phyloP scores from a whole-genome alignment of 2,113 vertebrate species.

The Spheniscus mendiculus region DNA sequence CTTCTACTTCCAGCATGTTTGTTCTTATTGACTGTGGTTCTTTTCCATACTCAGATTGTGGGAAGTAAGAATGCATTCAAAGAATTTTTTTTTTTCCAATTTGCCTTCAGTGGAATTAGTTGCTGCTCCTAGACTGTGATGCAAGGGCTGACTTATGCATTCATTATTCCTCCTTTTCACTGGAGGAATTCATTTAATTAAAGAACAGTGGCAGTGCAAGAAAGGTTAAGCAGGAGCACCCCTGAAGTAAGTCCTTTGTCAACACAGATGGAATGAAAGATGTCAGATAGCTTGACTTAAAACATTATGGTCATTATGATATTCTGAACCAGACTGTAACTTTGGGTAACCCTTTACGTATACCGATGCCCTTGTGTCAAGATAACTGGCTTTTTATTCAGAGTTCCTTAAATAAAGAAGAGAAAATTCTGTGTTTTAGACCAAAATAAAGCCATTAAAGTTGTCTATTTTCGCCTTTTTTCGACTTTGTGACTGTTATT shows the following conservation, averaged over 20 bases:
- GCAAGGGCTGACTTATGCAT: neutral
- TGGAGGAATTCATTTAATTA: neutral
- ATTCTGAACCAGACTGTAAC: neutral
- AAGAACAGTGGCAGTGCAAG: neutral
- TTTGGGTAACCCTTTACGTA: neutral
- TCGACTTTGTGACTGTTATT: neutral
- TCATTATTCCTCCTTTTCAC: neutral
- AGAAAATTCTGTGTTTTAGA: neutral
- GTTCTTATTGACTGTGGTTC: neutral
- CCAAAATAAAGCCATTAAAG: neutral
- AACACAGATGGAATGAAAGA: neutral
- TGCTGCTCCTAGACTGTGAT: neutral
- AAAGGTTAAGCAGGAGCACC: neutral
- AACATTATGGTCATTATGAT: neutral
- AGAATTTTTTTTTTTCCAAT: neutral
- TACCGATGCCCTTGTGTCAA: fast-evolving
- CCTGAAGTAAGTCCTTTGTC: neutral
- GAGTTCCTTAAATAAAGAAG: neutral
- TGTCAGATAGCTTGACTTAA: neutral
- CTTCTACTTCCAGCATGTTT: neutral
- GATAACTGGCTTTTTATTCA: neutral
- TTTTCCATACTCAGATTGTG: neutral
- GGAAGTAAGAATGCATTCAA: neutral
- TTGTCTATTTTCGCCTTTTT: neutral
- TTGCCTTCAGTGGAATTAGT: neutral